phyloP scores from a whole-genome alignment of 2,888 invertebrate genomes.

The Diaprepes abbreviatus region DNA sequence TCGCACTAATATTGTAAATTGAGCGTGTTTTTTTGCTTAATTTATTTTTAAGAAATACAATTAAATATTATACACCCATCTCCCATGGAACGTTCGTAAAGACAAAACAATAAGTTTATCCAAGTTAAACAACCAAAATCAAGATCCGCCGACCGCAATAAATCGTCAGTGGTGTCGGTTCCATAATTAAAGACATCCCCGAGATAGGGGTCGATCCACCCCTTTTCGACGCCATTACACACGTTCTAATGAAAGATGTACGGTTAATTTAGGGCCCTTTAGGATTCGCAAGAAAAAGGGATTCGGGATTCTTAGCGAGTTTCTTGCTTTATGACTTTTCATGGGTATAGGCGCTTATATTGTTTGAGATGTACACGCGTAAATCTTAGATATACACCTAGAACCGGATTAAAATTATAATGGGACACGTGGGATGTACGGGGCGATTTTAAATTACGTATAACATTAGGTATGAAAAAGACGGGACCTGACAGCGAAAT shows the following conservation, averaged over 20 bases:
- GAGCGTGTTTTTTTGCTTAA: too few species aligned
- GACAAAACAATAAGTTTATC: slow-evolving; percentile 30
- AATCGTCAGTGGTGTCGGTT: slow-evolving; percentile 55
- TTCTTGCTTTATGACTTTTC: slow-evolving; percentile 51
- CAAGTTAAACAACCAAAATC: slow-evolving; percentile 25
- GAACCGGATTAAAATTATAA: slow-evolving; percentile 10
- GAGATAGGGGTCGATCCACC: slow-evolving; percentile 38
- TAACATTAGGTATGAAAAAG: too few species aligned
- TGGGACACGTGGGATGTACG: neutral
- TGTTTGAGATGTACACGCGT: slow-evolving; percentile 31
- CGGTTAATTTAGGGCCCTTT: slow-evolving; percentile 52
- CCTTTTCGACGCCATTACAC: slow-evolving; percentile 50
- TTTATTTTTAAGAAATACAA: too few species aligned
- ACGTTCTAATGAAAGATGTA: slow-evolving; percentile 52
- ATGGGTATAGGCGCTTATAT: slow-evolving; percentile 45
- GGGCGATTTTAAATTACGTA: too few species aligned
- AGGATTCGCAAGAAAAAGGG: slow-evolving; percentile 50
- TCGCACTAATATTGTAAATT: too few species aligned
- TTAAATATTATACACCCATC: too few species aligned
- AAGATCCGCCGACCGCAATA: slow-evolving; percentile 44
- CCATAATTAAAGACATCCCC: slow-evolving; percentile 58
- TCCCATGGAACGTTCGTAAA: too few species aligned
- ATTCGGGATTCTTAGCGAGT: slow-evolving; percentile 51
- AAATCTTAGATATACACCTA: slow-evolving; percentile 11
- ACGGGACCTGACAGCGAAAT: too few species aligned